These are phyloP conservation scores for Proterorhinus semilunaris DNA, from an alignment of 2,113 vertebrate species.

Conservation along the genomic window DNA sequence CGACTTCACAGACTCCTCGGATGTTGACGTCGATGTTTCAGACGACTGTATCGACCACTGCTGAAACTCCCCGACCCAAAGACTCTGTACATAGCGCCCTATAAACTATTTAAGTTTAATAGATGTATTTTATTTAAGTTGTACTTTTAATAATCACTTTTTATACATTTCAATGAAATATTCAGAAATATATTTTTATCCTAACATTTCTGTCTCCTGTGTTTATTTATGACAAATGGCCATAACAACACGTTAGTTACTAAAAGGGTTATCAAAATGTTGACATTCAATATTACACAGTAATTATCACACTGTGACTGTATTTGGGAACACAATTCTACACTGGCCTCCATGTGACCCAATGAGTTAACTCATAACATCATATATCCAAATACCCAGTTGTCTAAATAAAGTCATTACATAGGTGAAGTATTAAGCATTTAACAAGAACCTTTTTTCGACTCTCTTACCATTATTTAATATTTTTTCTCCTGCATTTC, in stretches of 20 bases:
- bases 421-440: no score
- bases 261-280: no score
- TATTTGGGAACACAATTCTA: no score
- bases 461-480: no score
- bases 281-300: no score
- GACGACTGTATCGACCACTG: slow-evolving; percentile 60
- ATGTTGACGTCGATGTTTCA: slow-evolving; percentile 70
- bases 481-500: no score
- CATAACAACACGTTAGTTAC: neutral
- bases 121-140: slow-evolving; percentile 80
- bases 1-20: slow-evolving; percentile 60
- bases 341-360: no score
- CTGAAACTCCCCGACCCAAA: slow-evolving; percentile 32
- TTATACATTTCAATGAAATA: slow-evolving; percentile 66
- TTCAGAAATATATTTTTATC: slow-evolving; percentile 76
- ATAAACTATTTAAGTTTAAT: slow-evolving; percentile 78
- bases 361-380: no score
- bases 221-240: neutral
- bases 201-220: slow-evolving; percentile 30
- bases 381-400: no score
- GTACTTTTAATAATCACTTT: slow-evolving; percentile 34
- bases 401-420: no score
- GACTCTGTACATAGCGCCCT: slow-evolving; percentile 46
- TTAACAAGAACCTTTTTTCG: no score
- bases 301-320: no score